phyloP scores from a whole-genome alignment of 1,140 invertebrate species.

The Diabrotica undecimpunctata region DNA sequence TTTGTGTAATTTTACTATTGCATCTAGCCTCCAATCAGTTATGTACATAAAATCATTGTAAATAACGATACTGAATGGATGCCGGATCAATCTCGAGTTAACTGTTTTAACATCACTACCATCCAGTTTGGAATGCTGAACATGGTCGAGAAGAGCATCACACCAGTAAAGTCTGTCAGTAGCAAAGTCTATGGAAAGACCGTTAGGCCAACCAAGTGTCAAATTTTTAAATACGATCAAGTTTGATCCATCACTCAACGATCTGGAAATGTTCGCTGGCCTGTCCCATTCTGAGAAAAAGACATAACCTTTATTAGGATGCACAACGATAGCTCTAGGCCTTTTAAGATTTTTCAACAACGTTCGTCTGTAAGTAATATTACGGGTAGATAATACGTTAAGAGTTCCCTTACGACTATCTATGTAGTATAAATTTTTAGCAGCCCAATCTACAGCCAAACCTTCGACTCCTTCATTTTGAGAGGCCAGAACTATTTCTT shows the following conservation, averaged over 20 bases:
- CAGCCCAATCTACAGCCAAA: slow-evolving; percentile 93
- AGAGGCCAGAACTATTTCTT: slow-evolving; percentile 89
- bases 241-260: slow-evolving; percentile 82
- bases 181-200: slow-evolving; percentile 86
- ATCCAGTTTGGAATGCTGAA: slow-evolving; percentile 92
- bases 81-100: slow-evolving; percentile 81
- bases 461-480: slow-evolving; percentile 98
- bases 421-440: slow-evolving; percentile 97
- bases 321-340: slow-evolving; percentile 91
- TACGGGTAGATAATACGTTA: slow-evolving; percentile 86
- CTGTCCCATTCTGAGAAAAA: slow-evolving; percentile 97
- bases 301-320: slow-evolving; percentile 89
- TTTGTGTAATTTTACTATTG: slow-evolving; percentile 89
- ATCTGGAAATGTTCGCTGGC: slow-evolving; percentile 91
- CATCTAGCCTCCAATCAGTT: slow-evolving; percentile 94
- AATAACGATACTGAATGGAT: slow-evolving; percentile 94
- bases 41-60: slow-evolving; percentile 94
- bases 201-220: slow-evolving; percentile 94
- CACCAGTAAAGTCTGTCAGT: slow-evolving; percentile 91
- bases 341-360: slow-evolving; percentile 85
- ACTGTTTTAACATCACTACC: slow-evolving; percentile 90
- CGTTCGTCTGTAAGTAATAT: slow-evolving; percentile 79
- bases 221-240: slow-evolving; percentile 87
- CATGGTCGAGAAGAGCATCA: slow-evolving; percentile 90
- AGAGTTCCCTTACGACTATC: slow-evolving; percentile 94